A percentile compares a stretch with the other conserved stretches of the same genome.
Conservation (phyloP, 2,888 invertebrate species). For the Hydraecia micacea region DNA sequence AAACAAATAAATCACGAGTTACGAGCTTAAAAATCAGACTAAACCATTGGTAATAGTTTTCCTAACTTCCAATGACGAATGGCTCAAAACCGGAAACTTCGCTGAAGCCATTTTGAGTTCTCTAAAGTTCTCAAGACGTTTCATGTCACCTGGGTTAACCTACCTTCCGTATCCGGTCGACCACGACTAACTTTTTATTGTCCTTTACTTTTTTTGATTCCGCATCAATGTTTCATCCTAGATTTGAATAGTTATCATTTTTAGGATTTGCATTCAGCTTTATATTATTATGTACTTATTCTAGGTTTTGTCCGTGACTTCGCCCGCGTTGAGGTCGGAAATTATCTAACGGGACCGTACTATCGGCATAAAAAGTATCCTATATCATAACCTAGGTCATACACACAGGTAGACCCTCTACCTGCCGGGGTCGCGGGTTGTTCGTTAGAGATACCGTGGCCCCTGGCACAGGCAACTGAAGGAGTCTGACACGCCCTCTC, state of each 20-base stretch:
- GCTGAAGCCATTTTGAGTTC: conserved; percentile 10
- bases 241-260: not conserved
- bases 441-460: no score
- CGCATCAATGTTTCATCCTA: not conserved
- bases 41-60: conserved; percentile 7
- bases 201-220: not conserved
- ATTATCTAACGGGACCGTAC: no score
- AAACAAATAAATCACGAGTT: not conserved
- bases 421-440: no score
- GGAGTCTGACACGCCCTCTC: no score
- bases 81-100: not conserved
- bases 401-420: no score
- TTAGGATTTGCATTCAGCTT: not conserved
- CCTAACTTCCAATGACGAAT: conserved; percentile 3
- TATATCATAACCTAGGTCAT: no score
- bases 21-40: not conserved
- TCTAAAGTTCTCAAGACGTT: not conserved
- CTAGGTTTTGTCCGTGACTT: no score
- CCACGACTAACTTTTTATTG: no score
- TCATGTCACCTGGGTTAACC: not conserved
- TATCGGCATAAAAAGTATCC: no score
- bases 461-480: no score
- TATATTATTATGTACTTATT: no score
- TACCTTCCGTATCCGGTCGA: not conserved
- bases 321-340: no score